phyloP scores from a whole-genome alignment of 2,888 invertebrate genomes.

The Callyntrura sp. region DNA sequence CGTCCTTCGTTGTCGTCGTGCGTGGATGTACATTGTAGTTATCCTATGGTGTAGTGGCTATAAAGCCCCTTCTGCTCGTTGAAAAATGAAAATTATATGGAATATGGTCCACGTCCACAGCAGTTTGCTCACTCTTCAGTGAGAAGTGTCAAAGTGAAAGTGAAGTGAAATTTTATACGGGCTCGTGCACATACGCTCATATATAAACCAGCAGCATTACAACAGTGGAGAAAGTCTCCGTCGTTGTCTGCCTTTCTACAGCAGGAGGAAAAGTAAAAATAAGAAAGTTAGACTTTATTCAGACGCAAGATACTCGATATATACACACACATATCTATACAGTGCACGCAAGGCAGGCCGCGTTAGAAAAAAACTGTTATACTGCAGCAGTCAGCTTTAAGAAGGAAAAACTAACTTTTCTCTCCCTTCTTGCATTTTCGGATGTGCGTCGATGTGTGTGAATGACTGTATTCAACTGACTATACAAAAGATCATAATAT shows the following conservation, averaged over 20 bases:
- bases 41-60: constrained; percentile 12
- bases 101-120: constrained; percentile 72
- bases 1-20: not conserved
- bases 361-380: not conserved
- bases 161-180: constrained; percentile 77
- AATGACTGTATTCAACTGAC: constrained; percentile 69
- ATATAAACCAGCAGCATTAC: constrained; percentile 25
- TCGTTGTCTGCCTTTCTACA: constrained; percentile 42
- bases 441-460: constrained; percentile 70
- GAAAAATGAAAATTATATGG: constrained; percentile 48
- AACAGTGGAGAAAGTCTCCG: constrained; percentile 47
- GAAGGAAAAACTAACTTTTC: constrained; percentile 50
- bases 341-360: not conserved
- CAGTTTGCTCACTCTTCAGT: constrained; percentile 62
- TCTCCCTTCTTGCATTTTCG: not conserved
- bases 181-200: constrained; percentile 35
- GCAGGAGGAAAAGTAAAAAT: constrained; percentile 3
- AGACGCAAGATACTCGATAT: not conserved
- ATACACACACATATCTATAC: no score
- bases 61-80: constrained; percentile 47
- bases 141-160: constrained; percentile 78
- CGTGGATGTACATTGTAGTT: not conserved
- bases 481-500: constrained; percentile 60
- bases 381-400: constrained; percentile 44
- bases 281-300: constrained; percentile 16